Evolutionary conservation across 2,113 vertebrate genomes (phyloP).

Genomic region (Cyanoderma ruficeps): DNA sequence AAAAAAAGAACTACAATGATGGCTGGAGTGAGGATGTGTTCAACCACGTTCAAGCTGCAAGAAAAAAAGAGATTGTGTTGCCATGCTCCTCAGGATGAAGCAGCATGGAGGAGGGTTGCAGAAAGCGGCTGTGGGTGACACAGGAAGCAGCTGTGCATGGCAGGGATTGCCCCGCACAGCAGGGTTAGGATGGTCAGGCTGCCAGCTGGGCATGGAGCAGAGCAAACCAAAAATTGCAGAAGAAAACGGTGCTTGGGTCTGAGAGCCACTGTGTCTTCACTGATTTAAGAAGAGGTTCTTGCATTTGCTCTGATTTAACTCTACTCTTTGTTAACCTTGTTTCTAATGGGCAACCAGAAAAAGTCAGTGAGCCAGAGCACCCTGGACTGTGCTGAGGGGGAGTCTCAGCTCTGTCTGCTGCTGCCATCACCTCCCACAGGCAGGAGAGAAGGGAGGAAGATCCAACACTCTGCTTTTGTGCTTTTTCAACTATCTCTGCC

Average conservation of each 20-base stretch:
- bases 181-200: neutral
- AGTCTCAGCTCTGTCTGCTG: neutral
- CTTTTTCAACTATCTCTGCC: fast-evolving
- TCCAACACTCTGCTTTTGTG: fast-evolving
- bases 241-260: fast-evolving
- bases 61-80: neutral
- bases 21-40: neutral
- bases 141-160: fast-evolving
- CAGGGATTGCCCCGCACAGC: too few relatives aligned
- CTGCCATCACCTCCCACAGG: neutral
- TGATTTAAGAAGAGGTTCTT: neutral
- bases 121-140: fast-evolving
- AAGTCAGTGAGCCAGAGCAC: fast-evolving
- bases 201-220: neutral
- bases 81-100: neutral
- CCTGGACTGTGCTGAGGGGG: neutral
- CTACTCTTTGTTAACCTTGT: neutral
- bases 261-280: neutral
- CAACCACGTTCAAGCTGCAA: neutral
- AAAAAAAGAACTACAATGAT: neutral
- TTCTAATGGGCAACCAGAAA: neutral
- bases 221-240: neutral
- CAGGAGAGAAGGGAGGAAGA: neutral
- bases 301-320: neutral
- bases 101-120: fast-evolving